Percentiles rank a stretch among this genome's conserved stretches.
These are phyloP conservation scores for Rhagoletis zephyria DNA, from an alignment of 1,140 invertebrate genomes.

Conservation along the genomic window DNA sequence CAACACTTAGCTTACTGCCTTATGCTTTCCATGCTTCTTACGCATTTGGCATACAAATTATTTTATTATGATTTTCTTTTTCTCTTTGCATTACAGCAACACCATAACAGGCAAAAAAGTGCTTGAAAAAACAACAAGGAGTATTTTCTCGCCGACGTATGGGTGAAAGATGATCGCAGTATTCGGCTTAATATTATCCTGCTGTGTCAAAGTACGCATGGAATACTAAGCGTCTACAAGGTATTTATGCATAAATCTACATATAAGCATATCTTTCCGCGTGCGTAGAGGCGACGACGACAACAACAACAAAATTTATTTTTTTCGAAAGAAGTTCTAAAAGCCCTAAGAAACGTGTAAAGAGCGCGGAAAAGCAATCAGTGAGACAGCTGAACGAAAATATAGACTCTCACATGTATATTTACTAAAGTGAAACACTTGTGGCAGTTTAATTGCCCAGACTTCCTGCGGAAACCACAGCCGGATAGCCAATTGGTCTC, in stretches of 20 bases:
- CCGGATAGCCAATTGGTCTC: not conserved
- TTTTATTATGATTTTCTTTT: not conserved
- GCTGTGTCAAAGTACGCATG: not conserved
- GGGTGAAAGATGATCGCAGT: not conserved
- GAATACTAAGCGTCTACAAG: not conserved
- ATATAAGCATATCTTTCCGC: not conserved
- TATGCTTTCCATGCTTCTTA: not conserved
- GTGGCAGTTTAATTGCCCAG: not conserved
- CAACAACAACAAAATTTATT: too few species aligned
- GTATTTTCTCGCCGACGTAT: too few species aligned
- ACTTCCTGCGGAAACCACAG: not conserved
- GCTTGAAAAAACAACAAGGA: not conserved
- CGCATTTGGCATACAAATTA: conserved; percentile 20
- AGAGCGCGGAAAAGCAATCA: not conserved
- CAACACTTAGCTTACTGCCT: not conserved
- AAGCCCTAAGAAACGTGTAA: not conserved
- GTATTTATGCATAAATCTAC: not conserved
- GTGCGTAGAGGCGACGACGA: too few species aligned
- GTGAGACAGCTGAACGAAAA: not conserved
- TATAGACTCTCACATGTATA: not conserved
- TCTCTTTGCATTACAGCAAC: conserved; percentile 13
- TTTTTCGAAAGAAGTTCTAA: not conserved
- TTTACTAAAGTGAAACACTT: conserved; percentile 23
- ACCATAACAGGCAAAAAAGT: not conserved
- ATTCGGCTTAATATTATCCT: not conserved